Evolutionary conservation across 2,113 vertebrate genomes (phyloP).

Genomic region (Aythya baeri): DNA sequence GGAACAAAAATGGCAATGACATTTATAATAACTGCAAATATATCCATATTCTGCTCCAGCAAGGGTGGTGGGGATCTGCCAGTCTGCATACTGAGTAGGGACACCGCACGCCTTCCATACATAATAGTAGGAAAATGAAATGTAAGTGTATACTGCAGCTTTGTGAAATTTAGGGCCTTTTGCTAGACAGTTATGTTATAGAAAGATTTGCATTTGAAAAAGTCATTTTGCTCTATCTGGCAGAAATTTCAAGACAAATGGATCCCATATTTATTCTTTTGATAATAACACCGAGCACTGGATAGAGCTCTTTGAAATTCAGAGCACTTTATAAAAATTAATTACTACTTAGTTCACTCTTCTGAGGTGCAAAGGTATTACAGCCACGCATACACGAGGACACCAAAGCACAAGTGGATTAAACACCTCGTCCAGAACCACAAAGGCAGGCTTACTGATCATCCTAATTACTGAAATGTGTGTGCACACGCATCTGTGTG

Average conservation of each 20-base stretch:
- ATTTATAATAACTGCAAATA: not conserved
- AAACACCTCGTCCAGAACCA: not conserved
- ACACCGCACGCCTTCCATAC: not conserved
- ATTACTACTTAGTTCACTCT: constrained; percentile 42
- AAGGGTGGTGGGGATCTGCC: constrained; percentile 15
- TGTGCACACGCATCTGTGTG: not conserved
- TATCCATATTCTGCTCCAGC: not conserved
- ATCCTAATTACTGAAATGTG: not conserved
- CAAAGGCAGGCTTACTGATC: not conserved
- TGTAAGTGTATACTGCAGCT: not conserved
- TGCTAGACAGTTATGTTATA: constrained; percentile 7
- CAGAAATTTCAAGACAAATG: constrained; percentile 48
- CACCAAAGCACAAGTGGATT: constrained; percentile 43
- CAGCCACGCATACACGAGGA: constrained; percentile 38
- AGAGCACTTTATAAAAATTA: constrained; percentile 49
- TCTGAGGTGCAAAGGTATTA: constrained; percentile 24
- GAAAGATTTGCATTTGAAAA: constrained; percentile 53
- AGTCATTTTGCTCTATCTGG: constrained; percentile 11
- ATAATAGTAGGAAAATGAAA: not conserved
- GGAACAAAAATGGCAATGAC: not conserved
- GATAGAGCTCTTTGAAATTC: constrained; percentile 45
- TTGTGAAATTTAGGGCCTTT: not conserved
- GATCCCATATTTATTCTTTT: constrained; percentile 42
- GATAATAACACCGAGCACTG: not conserved
- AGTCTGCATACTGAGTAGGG: constrained; percentile 32